Evolutionary conservation across 2,888 invertebrate species (phyloP).

Genomic region (Oligia strigilis): DNA sequence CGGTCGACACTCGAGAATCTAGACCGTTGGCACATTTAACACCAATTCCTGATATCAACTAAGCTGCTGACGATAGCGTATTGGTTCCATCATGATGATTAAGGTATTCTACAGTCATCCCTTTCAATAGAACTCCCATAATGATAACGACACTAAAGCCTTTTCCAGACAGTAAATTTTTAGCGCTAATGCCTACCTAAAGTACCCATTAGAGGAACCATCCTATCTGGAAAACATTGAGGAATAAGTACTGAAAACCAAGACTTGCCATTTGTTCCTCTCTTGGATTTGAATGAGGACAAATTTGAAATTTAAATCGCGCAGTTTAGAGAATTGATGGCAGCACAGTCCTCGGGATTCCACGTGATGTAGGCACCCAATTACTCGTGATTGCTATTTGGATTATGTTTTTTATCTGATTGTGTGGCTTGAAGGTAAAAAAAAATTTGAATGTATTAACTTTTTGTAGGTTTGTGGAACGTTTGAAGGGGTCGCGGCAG

Average conservation of each 20-base stretch:
- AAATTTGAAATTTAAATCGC: constrained; percentile 78
- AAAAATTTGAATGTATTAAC: neutral
- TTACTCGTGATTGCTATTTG: constrained; percentile 54
- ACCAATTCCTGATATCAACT: too few relatives aligned
- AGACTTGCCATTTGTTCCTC: constrained; percentile 70
- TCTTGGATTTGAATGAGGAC: constrained; percentile 74
- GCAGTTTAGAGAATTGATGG: constrained; percentile 65
- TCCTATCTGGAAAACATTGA: constrained; percentile 56
- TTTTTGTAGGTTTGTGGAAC: neutral
- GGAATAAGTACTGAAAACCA: constrained; percentile 47
- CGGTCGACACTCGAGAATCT: too few relatives aligned
- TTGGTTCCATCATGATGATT: neutral
- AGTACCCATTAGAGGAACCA: constrained; percentile 53
- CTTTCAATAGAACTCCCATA: constrained; percentile 16
- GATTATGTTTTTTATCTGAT: constrained; percentile 55
- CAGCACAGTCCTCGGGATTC: constrained; percentile 46
- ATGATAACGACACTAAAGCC: constrained; percentile 8
- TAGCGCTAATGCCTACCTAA: constrained; percentile 30
- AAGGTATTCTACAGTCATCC: neutral
- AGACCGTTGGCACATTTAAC: too few relatives aligned
- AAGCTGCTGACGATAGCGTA: too few relatives aligned
- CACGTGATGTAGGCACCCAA: constrained; percentile 59
- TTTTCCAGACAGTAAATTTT: constrained; percentile 26
- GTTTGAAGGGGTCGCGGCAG: neutral
- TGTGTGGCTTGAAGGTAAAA: constrained; percentile 8